Evolutionary conservation across 1,140 invertebrate genomes (phyloP).

Genomic region (Drosophila neocordata): DNA sequence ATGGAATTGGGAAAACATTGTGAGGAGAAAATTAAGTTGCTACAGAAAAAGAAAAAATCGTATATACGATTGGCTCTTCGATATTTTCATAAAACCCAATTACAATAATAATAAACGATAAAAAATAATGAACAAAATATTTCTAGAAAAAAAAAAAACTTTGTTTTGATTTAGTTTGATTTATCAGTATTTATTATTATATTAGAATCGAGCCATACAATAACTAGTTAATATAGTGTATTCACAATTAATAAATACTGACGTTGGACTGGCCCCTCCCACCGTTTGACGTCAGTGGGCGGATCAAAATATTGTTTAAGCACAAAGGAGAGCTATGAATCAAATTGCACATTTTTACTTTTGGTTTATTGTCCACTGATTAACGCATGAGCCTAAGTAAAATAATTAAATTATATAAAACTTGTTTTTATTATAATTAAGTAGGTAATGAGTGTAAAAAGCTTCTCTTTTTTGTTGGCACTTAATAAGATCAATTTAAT

Average conservation of each 20-base stretch:
- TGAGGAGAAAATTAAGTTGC: slow-evolving; percentile 50
- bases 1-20: slow-evolving; percentile 25
- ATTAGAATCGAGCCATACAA: not conserved
- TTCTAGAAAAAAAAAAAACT: not conserved
- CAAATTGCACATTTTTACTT: not conserved
- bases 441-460: slow-evolving; percentile 31
- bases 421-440: slow-evolving; percentile 20
- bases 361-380: slow-evolving; percentile 66
- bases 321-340: slow-evolving; percentile 8
- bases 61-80: slow-evolving; percentile 49
- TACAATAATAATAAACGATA: not conserved
- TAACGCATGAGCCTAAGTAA: slow-evolving; percentile 46
- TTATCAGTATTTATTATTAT: slow-evolving; percentile 10
- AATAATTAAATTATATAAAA: slow-evolving; percentile 24
- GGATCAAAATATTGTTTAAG: not conserved
- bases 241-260: slow-evolving; percentile 12
- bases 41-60: slow-evolving; percentile 56
- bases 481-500: slow-evolving; percentile 42
- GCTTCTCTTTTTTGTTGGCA: slow-evolving; percentile 20
- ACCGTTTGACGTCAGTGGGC: not conserved
- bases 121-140: not conserved
- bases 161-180: not conserved
- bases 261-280: not conserved
- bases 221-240: not conserved
- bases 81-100: slow-evolving; percentile 44